Base-by-base conservation (phyloP, 2,113 vertebrate genomes). In the Noctilio leporinus region DNA sequence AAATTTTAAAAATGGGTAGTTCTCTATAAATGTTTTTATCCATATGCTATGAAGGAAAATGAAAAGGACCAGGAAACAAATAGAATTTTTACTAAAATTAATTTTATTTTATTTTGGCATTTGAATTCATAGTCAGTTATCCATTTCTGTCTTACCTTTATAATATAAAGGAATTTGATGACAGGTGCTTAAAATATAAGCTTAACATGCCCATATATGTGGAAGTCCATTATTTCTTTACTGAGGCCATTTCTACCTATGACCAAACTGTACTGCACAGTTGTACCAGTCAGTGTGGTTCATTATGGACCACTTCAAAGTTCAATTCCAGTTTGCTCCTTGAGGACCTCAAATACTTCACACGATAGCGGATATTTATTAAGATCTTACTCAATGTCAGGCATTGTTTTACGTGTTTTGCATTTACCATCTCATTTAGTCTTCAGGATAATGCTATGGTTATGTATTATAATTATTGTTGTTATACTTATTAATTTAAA, bases 91-190 rank as follows among this genome's bases (percentile, higher is more conserved):
- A 67, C 15, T 92, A 64, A 72, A n/a, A 49, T 69, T 77, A 35
- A 51, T 94, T 89, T 91, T 65, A 67, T 85, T 93, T 90, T 85
- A 86, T 57, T 88, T 90, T 77, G 30, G 38, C 78, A 4, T 83
- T 95, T 75, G 75, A 91, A 62, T 70, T 88, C 3, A 62, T 43
- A 49, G 15, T 70, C n/a, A 75, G 10, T 87, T 96, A 12, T 82
- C 38, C 38, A 55, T 94, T n/a, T 72, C 33, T 43, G 28, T 78
- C 75, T 93, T 78, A 62, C 75, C 84, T 90, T 78, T 72, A 92
- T 17, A 22, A 28, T 30, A 81, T 33, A 69, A 93, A 96, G 51
- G 30, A 80, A 92, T 6, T 30, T 35, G 24, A n/a, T 81, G 11
- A 47, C 26, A n/a, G 7, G 3, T 40, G 40, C 51, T 89, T 94